These are phyloP conservation scores for Neocrepidodera transversa DNA, from an alignment of 2,888 invertebrate species.

Conservation along the genomic window DNA sequence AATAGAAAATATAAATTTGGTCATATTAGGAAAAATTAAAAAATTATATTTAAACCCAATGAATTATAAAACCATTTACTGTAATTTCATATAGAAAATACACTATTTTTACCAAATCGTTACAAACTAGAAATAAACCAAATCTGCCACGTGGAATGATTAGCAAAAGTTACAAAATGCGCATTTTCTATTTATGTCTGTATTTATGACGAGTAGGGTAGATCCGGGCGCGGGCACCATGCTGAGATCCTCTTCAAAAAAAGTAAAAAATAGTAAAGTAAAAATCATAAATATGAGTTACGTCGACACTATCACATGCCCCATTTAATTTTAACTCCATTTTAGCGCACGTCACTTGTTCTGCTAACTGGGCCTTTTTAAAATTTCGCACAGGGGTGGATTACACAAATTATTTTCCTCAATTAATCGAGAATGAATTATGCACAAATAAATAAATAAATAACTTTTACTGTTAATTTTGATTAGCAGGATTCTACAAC, in stretches of 20 bases:
- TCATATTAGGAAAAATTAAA: no score
- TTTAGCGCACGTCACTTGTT: slow-evolving; percentile 46
- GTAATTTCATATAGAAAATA: no score
- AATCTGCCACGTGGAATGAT: slow-evolving; percentile 19
- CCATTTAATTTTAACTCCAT: slow-evolving; percentile 61
- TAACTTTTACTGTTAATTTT: not conserved
- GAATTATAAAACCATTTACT: no score
- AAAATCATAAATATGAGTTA: slow-evolving; percentile 60
- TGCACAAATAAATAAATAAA: no score
- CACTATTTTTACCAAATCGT: slow-evolving; percentile 3
- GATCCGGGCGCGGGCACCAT: slow-evolving; percentile 17
- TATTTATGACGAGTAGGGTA: slow-evolving; percentile 26
- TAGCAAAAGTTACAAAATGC: slow-evolving; percentile 23
- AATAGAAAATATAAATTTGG: no score
- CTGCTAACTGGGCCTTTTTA: slow-evolving; percentile 39
- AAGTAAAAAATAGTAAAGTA: no score
- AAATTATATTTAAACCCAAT: no score
- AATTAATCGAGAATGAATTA: not conserved
- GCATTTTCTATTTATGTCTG: slow-evolving; percentile 20
- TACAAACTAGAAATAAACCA: slow-evolving; percentile 11
- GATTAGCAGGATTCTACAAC: no score
- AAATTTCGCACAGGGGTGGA: slow-evolving; percentile 27
- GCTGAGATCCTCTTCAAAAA: slow-evolving; percentile 29
- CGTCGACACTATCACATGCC: slow-evolving; percentile 60
- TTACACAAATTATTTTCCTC: not conserved